Evolutionary conservation across 2,888 invertebrate species (phyloP), one percentile per base, ranked within the genome.

Genomic region (Pelosia muscerda): DNA sequence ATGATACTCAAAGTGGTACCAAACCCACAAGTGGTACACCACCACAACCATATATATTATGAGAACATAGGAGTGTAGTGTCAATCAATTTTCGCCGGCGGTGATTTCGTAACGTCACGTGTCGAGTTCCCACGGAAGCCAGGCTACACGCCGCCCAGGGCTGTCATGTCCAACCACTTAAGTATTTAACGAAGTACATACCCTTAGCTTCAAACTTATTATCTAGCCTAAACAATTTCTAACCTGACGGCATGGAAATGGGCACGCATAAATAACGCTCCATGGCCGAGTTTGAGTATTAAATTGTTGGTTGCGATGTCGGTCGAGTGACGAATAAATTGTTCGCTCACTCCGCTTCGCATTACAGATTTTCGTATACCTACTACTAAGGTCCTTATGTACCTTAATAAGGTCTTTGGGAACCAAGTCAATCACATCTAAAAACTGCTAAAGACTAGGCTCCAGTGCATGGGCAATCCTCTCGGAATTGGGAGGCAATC

Each of bases 101-200:
- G 92, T 92, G 89, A 88, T 93, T 92, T 92, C 88, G 88, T 89
- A 92, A 91, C 92, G 93, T 93, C 94, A 94, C 89, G 89, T 93
- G 95, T 85, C 82, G 75, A 81, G 90, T 95, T 95, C 95, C 94
- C 95, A 95, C 94, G 95, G 94, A 94, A 95, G 94, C 94, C 88
- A 86, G 84, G 84, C 88, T 89, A 85, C 88, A 86, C 86, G 83
- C 88, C 88, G 94, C 95, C 95, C 84, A 82, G 88, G 93, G 95
- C 94, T 86, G 92, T 94, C 94, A 95, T 94, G 95, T 91, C 88
- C 88, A 81, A 85, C 93, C 94, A 93, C 94, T 95, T 95, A 95
- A 90, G 91, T 92, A 91, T 93, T 94, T 94, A 94, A 92, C 93
- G 89, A 91, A 90, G 88, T 90, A 91, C 87, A 88, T 89, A 92